Evolutionary conservation across 2,888 invertebrate genomes (phyloP), one percentile per base, ranked within the genome.

Genomic region (Caenorhabditis sp.): DNA sequence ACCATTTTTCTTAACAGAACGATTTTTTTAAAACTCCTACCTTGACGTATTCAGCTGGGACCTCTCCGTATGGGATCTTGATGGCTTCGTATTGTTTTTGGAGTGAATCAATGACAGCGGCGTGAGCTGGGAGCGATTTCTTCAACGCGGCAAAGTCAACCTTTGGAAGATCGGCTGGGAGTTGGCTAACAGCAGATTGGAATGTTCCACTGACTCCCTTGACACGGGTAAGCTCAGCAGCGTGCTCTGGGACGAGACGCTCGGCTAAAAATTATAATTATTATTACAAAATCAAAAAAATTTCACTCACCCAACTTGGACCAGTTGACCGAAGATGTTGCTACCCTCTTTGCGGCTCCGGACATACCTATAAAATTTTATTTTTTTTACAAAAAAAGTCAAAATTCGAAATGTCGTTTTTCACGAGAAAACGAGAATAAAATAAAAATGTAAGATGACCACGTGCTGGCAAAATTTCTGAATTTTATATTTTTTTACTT

Each of bases 11-110:
- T 8, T 36, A 4, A 21, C 5, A 38, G 5, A 27, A 7, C 58
- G 5, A 25, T 56, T 57, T 27, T 27, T 14, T 27, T 5, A n/a
- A 31, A 31, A 31, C 4, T 31, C 31, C 10, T 10, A 79, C 79
- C 75, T 77, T 82, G 69, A 72, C 66, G 70, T 81, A 79, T 26
- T 81, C 80, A 54, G 79, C 71, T 59, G 87, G 87, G 21, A 87
- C 70, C 50, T 82, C 83, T 64, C 87, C 87, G 67, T 87, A 87
- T 54, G 87, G 85, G 59, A 87, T 84, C 77, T 83, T 85, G 64
- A 87, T 61, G 21, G 85, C 70, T 70, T 87, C 87, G 76, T 84
- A 86, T 72, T 87, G 87, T 78, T 87, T 87, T 76, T 87, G 85
- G 56, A 87, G 84, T 23, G 84, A 79, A 63, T 87, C 87, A 52